Percentiles rank a stretch among this genome's conserved stretches.
Conservation (phyloP, 1,140 invertebrate genomes). For the Galleria mellonella region DNA sequence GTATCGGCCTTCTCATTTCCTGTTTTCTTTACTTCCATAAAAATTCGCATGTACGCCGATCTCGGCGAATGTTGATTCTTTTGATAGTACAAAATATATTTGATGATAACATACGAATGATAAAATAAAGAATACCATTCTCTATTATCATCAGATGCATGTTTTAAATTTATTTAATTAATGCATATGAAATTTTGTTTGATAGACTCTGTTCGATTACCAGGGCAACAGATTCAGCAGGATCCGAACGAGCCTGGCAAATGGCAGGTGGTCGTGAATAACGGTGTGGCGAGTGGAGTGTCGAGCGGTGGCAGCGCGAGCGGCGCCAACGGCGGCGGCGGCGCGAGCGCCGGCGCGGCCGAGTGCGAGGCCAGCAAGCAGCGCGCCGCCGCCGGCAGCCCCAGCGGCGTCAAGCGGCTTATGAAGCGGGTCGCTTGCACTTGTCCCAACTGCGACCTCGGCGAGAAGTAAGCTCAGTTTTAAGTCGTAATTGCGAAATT, state of each 20-base stretch:
- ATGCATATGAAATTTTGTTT: no score
- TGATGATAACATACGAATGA: no score
- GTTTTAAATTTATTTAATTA: no score
- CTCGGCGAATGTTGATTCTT: no score
- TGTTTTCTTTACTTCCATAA: no score
- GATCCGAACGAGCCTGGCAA: slow-evolving; percentile 86
- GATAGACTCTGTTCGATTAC: slow-evolving; percentile 4
- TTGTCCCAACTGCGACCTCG: slow-evolving; percentile 96
- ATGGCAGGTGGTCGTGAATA: slow-evolving; percentile 81
- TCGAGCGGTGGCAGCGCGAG: slow-evolving; percentile 48
- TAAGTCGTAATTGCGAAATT: no score
- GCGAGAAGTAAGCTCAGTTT: slow-evolving; percentile 78
- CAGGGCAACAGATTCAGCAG: slow-evolving; percentile 79
- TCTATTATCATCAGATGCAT: no score
- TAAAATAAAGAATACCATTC: no score
- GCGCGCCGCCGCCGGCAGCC: slow-evolving; percentile 31
- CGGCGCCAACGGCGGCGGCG: slow-evolving; percentile 9
- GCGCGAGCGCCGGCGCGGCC: slow-evolving; percentile 45
- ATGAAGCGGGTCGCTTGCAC: slow-evolving; percentile 92
- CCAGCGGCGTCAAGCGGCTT: slow-evolving; percentile 41
- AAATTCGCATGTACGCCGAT: no score
- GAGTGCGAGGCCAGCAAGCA: slow-evolving; percentile 56
- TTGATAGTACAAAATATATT: no score
- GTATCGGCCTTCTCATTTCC: no score
- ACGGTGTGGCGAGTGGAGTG: slow-evolving; percentile 25